These are phyloP conservation scores for Cephus pulcher DNA, from an alignment of 2,888 invertebrate species.

Conservation along the genomic window DNA sequence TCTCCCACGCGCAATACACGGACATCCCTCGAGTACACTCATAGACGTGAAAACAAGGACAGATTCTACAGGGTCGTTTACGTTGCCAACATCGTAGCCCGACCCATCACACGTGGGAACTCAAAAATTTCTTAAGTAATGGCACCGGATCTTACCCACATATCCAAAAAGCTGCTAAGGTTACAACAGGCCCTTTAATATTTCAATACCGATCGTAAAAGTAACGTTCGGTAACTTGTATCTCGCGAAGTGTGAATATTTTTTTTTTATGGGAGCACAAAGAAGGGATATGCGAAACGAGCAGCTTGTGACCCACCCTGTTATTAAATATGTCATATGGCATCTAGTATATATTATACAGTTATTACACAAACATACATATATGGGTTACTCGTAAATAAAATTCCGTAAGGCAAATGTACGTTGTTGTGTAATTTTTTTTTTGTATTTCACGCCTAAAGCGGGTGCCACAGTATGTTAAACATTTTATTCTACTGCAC, in stretches of 20 bases:
- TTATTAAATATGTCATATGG: not conserved
- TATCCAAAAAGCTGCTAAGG: not conserved
- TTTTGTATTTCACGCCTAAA: not conserved
- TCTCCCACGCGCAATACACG: not conserved
- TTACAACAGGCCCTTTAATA: not conserved
- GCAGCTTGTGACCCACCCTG: not conserved
- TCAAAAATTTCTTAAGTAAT: not conserved
- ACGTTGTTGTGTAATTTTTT: not conserved
- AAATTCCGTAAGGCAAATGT: not conserved
- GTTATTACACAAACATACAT: not conserved
- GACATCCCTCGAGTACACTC: not conserved
- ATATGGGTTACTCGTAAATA: not conserved
- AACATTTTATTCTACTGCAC: conserved; percentile 9
- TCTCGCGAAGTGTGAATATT: not conserved
- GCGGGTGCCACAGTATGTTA: not conserved
- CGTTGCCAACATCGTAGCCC: not conserved
- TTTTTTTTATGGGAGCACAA: not conserved
- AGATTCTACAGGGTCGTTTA: not conserved
- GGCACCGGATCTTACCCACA: not conserved
- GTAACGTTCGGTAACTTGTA: not conserved
- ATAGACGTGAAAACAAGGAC: not conserved
- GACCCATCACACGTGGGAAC: not conserved
- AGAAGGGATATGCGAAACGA: not conserved
- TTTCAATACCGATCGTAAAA: not conserved
- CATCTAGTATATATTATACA: not conserved